A percentile compares a stretch with the other conserved stretches of the same genome.
Evolutionary conservation across 2,797 vertebrate species (phyloP).

Genomic region (Notolabrus celidotus): DNA sequence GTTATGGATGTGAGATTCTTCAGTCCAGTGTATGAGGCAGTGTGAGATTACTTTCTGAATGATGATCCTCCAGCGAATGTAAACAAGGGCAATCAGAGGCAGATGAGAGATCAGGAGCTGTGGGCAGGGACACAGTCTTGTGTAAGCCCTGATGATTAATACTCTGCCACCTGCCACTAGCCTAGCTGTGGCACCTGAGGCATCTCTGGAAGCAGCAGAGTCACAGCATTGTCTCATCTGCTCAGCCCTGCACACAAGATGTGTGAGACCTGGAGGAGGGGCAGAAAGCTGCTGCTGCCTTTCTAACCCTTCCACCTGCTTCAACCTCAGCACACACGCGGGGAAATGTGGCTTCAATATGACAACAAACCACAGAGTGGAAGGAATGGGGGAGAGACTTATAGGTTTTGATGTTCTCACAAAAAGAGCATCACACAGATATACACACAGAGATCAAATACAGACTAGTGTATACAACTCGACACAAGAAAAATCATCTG

Average conservation of each 20-base stretch:
- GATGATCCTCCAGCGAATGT: slow-evolving; percentile 57
- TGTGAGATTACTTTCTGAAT: slow-evolving; percentile 43
- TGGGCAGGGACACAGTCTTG: slow-evolving; percentile 47
- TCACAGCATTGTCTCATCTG: slow-evolving; percentile 65
- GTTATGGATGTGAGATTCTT: neutral
- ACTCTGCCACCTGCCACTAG: slow-evolving; percentile 63
- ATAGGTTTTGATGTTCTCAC: slow-evolving; percentile 6
- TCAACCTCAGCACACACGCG: slow-evolving; percentile 6
- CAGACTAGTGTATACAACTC: too few species aligned
- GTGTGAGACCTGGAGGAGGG: slow-evolving; percentile 39
- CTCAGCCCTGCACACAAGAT: slow-evolving; percentile 44
- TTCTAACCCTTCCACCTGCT: slow-evolving; percentile 25
- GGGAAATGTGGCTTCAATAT: slow-evolving; percentile 24
- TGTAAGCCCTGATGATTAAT: slow-evolving; percentile 60
- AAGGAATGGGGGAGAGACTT: neutral
- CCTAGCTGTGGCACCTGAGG: slow-evolving; percentile 57
- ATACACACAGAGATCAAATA: neutral
- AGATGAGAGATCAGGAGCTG: slow-evolving; percentile 59
- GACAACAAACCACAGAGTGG: slow-evolving; percentile 2
- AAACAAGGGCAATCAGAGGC: slow-evolving; percentile 67
- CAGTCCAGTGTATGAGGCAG: slow-evolving; percentile 13
- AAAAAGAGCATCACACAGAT: slow-evolving; percentile 2
- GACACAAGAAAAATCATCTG: too few species aligned
- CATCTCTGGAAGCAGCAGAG: slow-evolving; percentile 56
- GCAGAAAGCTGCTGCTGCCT: slow-evolving; percentile 39